phyloP scores from a whole-genome alignment of 2,888 invertebrate genomes.

The Stramonita haemastoma region DNA sequence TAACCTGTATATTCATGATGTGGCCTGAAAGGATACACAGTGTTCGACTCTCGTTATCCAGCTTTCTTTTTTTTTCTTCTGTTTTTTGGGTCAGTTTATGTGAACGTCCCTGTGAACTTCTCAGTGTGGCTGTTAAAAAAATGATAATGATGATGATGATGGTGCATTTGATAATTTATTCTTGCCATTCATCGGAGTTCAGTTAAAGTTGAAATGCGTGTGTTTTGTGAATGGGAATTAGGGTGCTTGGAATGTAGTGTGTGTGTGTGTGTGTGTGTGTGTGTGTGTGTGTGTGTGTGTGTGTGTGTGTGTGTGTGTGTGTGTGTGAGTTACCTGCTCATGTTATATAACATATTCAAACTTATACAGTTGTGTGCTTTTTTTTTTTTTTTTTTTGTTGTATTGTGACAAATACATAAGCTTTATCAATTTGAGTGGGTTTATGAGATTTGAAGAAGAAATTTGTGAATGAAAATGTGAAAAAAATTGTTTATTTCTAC shows the following conservation, averaged over 20 bases:
- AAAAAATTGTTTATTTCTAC: too few species aligned
- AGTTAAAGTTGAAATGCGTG: background rate
- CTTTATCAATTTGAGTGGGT: background rate
- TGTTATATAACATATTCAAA: background rate
- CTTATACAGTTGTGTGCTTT: background rate
- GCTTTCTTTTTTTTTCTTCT: background rate
- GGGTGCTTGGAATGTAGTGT: background rate
- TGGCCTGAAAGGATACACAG: constrained; percentile 33
- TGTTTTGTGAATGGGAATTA: background rate
- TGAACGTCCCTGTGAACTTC: background rate
- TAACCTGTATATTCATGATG: constrained; percentile 72
- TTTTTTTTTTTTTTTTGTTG: background rate
- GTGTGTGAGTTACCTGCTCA: background rate
- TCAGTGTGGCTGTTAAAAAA: constrained; percentile 20
- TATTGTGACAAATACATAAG: background rate
- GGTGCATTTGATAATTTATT: background rate
- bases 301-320: background rate
- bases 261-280: background rate
- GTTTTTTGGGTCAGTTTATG: background rate
- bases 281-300: constrained; percentile 17
- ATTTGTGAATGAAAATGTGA: background rate
- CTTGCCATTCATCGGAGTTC: background rate
- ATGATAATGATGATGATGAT: constrained; percentile 19
- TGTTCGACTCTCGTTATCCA: background rate
- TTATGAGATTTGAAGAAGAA: too few species aligned